phyloP scores from a whole-genome alignment of 92 coral and sea anemone genomes.

The Metridium senile region DNA sequence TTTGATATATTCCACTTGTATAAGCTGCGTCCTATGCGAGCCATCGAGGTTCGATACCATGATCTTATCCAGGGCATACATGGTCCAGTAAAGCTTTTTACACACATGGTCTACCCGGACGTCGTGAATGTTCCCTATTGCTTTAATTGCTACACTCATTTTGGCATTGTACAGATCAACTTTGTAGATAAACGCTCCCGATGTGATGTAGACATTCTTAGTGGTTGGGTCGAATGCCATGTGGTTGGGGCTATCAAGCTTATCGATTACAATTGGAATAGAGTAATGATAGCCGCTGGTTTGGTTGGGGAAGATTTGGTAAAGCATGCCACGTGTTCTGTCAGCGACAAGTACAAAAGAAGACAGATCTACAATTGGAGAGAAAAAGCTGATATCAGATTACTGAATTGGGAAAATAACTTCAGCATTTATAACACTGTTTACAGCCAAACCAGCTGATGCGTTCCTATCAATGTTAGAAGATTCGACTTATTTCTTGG shows the following conservation, averaged over 20 bases:
- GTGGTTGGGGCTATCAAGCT: neutral
- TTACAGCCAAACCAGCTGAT: too few species aligned
- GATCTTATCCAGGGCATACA: constrained; percentile 1
- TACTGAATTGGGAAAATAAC: neutral
- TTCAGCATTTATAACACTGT: too few species aligned
- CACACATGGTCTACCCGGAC: constrained; percentile 28
- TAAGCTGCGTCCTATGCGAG: neutral
- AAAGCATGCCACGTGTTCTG: constrained; percentile 2
- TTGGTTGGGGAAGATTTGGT: neutral
- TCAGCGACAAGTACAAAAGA: constrained; percentile 31
- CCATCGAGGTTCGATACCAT: constrained; percentile 35
- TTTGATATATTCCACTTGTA: constrained; percentile 2
- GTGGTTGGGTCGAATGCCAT: constrained; percentile 23
- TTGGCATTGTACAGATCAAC: neutral
- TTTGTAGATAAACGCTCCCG: neutral
- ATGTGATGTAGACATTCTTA: neutral
- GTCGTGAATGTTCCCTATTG: neutral
- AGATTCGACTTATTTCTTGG: too few species aligned
- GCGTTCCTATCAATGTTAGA: too few species aligned
- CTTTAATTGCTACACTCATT: neutral
- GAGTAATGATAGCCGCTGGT: neutral
- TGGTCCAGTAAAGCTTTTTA: constrained; percentile 34
- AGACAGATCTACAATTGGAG: constrained; percentile 4
- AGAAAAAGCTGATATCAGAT: neutral
- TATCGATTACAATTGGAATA: neutral